Percentiles rank a stretch among this genome's conserved stretches.
phyloP scores from a whole-genome alignment of 2,888 invertebrate genomes.

The Rhingia rostrata region DNA sequence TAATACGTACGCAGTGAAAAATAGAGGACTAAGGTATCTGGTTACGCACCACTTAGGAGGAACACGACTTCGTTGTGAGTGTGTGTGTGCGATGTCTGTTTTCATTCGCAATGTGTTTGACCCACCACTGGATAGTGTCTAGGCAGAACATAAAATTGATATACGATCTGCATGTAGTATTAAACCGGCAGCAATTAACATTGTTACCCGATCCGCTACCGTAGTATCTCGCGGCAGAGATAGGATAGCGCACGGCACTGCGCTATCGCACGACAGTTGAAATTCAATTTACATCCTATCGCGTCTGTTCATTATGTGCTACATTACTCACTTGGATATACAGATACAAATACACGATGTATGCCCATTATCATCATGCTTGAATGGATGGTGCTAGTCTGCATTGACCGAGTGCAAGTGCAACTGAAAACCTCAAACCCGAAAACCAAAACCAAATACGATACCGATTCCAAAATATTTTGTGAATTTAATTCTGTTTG shows the following conservation, averaged over 20 bases:
- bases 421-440: not conserved
- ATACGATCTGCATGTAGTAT: slow-evolving; percentile 69
- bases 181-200: slow-evolving; percentile 72
- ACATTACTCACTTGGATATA: slow-evolving; percentile 64
- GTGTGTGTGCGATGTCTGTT: slow-evolving; percentile 16
- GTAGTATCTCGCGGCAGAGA: slow-evolving; percentile 1
- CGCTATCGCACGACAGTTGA: slow-evolving; percentile 3
- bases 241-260: slow-evolving; percentile 30
- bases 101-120: slow-evolving; percentile 36
- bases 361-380: slow-evolving; percentile 40
- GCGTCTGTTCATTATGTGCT: slow-evolving; percentile 71
- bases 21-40: slow-evolving; percentile 56
- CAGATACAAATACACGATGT: slow-evolving; percentile 54
- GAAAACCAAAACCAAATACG: not conserved
- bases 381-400: not conserved
- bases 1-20: slow-evolving; percentile 58
- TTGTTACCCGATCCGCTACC: slow-evolving; percentile 69
- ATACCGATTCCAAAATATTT: slow-evolving; percentile 41
- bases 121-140: slow-evolving; percentile 49
- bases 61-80: slow-evolving; percentile 26
- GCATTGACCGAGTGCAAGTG: not conserved
- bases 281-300: slow-evolving; percentile 71
- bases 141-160: slow-evolving; percentile 69
- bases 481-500: slow-evolving; percentile 61
- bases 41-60: slow-evolving; percentile 67